phyloP scores from a whole-genome alignment of 1,140 invertebrate genomes.

The Drosophila albomicans region DNA sequence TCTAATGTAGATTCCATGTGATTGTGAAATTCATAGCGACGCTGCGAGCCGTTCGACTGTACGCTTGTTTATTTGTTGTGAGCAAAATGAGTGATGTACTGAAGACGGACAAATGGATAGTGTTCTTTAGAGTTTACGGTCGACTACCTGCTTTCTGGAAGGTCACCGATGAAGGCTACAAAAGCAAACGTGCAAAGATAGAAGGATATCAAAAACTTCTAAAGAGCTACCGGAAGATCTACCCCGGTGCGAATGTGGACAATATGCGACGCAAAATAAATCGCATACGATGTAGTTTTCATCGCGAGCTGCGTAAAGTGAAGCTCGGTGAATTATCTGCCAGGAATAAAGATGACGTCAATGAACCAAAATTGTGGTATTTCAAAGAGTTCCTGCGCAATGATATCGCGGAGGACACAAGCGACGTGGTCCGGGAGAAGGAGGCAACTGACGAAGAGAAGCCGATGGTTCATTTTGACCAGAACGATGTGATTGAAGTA shows the following conservation, averaged over 20 bases:
- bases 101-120: conserved; percentile 20
- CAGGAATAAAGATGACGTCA: not conserved
- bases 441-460: not conserved
- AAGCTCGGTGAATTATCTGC: conserved; percentile 9
- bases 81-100: conserved; percentile 28
- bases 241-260: conserved; percentile 25
- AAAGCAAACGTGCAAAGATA: conserved; percentile 15
- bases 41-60: conserved; percentile 14
- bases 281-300: conserved; percentile 26
- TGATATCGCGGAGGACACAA: not conserved
- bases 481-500: not conserved
- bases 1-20: too few relatives aligned
- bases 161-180: conserved; percentile 5
- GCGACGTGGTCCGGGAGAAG: not conserved
- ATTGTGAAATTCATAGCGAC: too few relatives aligned
- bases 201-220: not conserved
- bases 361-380: conserved; percentile 47
- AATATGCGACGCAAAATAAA: conserved; percentile 38
- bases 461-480: not conserved
- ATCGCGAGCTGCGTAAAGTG: conserved; percentile 39
- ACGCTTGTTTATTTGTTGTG: conserved; percentile 4
- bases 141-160: conserved; percentile 37
- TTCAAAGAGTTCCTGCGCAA: conserved; percentile 26
- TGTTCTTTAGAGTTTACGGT: conserved; percentile 28
- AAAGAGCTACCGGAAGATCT: conserved; percentile 22